Base-by-base conservation (phyloP, 2,888 invertebrate species). In the Gastracanthus pulcherrimus region DNA sequence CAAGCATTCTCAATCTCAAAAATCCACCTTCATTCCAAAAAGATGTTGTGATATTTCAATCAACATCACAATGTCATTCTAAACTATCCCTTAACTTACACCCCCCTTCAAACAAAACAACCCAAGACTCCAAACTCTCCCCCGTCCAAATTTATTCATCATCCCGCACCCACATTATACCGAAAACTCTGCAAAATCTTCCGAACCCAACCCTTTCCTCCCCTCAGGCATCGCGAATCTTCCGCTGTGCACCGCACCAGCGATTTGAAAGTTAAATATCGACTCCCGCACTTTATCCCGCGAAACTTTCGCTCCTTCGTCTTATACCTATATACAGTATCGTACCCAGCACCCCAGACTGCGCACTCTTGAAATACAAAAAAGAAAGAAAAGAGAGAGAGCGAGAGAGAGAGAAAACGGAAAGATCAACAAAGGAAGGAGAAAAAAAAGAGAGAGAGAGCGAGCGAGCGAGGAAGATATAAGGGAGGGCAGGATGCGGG, bases 401-500 rank as follows among this genome's bases (percentile, higher is more conserved):
- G n/a, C n/a, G 82, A 82, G 79, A 85, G 80, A 64, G 81, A 72
- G 76, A 83, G 80, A 60, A 80, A 62, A 72, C 72, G 79, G 83
- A 81, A 69, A 34, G 82, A 60, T 31, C 29, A 60, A 31, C 31
- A 62, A 34, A 62, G 84, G 83, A 55, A 74, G 77, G 74, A 67
- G 41, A 80, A 78, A 55, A n/a, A 36, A 41, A 41, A 19, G 26
- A n/a, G 19, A 13, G 48, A 19, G 23, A 5, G 31, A 29, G 74
- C 67, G 83, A 79, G 80, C 81, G 74, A 81, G 80, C 81, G 84
- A 86, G 82, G 78, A 80, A 71, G 71, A 83, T n/a, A n/a, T n/a
- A n/a, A n/a, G 82, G 85, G 86, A 74, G 84, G 87, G 87, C 89
- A 90, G 89, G 89, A 90, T 89, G 89, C 89, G 88, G 89, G 89